Evolutionary conservation across 2,113 vertebrate genomes (phyloP), one percentile per base, ranked within the genome.

Genomic region (Corythaixoides concolor): DNA sequence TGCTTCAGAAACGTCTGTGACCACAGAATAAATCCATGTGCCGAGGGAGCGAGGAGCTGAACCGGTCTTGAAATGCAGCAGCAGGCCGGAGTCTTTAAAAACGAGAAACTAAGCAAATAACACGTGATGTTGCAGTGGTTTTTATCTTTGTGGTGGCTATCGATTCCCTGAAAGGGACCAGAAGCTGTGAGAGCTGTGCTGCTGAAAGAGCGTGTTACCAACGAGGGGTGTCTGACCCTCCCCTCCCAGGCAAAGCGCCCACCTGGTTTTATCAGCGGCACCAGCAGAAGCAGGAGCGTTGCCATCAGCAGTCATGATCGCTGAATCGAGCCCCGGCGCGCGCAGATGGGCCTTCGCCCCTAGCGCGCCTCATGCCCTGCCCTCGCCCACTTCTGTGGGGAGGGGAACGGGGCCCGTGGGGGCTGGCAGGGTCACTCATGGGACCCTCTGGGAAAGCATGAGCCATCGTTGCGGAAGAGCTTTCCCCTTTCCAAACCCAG

Each of bases 351-450:
- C 32, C 64, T 15, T 41, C n/a, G n/a, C n/a, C n/a, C n/a, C n/a
- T n/a, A n/a, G n/a, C 41, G 41, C 12, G 41, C 41, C 41, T 12
- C 41, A 12, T 5, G 58, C 50, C 7, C 37, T 37, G 37, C 79
- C 33, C 41, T 19, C 1, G 1, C 16, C 33, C 77, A 11, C 0
- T 1, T 15, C 27, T 4, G 0, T 3, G 55, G 68, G 35, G 9
- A 69, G 11, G 18, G 62, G 11, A 79, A 22, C 0, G 4, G 63
- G 50, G 26, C 15, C 64, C 3, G 0, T 17, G 26, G 33, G n/a
- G 14, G 5, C 7, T 3, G 2, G 10, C 9, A 32, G 37, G 26
- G n/a, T 45, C 53, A 24, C 49, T 39, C 5, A 1, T 5, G 2
- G n/a, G 20, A 55, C 15, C 43, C 37, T 26, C 56, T 3, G 2